These are phyloP conservation scores for Bombylius discolor DNA, from an alignment of 2,888 invertebrate genomes.

Conservation along the genomic window DNA sequence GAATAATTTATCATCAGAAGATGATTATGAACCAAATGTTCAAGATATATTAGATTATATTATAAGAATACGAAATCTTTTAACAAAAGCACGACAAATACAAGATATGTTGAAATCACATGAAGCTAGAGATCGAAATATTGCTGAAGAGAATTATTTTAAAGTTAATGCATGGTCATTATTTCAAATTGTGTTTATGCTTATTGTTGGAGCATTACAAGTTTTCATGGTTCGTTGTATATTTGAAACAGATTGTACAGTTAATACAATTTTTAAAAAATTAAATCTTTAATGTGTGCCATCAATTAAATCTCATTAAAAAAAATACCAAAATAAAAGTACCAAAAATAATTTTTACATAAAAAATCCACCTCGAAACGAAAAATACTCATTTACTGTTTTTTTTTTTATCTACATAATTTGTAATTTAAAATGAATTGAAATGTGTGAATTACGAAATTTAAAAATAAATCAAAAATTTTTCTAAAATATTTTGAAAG, in stretches of 20 bases:
- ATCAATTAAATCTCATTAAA: no score
- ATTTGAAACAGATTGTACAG: slow-evolving; percentile 47
- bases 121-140: slow-evolving; percentile 70
- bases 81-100: slow-evolving; percentile 48
- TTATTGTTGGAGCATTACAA: slow-evolving; percentile 58
- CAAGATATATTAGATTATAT: slow-evolving; percentile 53
- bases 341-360: no score
- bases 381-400: no score
- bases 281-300: slow-evolving; percentile 22
- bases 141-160: slow-evolving; percentile 67
- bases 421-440: no score
- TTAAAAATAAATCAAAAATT: no score
- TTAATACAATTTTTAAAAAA: slow-evolving; percentile 31
- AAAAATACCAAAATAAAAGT: no score
- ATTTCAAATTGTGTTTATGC: slow-evolving; percentile 59
- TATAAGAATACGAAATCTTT: slow-evolving; percentile 45
- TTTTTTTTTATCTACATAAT: no score
- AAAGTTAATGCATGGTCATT: slow-evolving; percentile 69
- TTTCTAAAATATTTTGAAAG: no score
- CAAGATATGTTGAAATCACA: slow-evolving; percentile 59
- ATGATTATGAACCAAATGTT: slow-evolving; percentile 46
- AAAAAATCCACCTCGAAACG: no score
- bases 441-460: no score
- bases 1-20: slow-evolving; percentile 38
- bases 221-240: slow-evolving; percentile 67